Conservation (phyloP, 2,888 invertebrate genomes). For the Cerastis leucographa region DNA sequence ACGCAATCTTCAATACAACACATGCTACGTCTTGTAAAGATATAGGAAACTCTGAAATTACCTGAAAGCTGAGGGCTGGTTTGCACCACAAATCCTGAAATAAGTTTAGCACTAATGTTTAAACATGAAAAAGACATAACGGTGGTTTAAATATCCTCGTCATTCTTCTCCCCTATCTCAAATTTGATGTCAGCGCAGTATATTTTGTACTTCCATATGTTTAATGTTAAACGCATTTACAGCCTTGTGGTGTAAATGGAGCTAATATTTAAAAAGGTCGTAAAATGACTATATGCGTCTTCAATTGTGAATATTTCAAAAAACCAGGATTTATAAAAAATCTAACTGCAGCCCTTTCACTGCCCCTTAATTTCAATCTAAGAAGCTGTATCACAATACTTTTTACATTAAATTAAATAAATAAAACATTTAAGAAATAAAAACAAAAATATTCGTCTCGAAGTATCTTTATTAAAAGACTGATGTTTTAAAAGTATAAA, state of each 20-base stretch:
- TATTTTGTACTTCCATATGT: background rate
- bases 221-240: background rate
- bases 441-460: slow-evolving; percentile 60
- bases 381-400: background rate
- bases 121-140: too few species aligned
- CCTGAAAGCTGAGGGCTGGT: background rate
- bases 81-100: background rate
- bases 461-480: slow-evolving; percentile 83
- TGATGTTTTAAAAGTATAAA: slow-evolving; percentile 80
- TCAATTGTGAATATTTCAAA: background rate
- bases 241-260: background rate
- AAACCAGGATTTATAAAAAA: background rate
- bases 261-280: background rate
- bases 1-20: background rate
- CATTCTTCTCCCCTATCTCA: background rate
- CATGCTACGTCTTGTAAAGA: background rate
- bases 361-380: slow-evolving; percentile 19
- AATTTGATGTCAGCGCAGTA: background rate
- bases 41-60: background rate
- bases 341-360: slow-evolving; percentile 1
- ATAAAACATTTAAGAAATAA: slow-evolving; percentile 39
- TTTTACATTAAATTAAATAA: slow-evolving; percentile 29
- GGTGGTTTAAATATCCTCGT: background rate
- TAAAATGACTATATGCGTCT: background rate
- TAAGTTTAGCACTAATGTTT: background rate